These are phyloP conservation scores for Anguilla pacifica DNA, from an alignment of 2,797 vertebrate species.

Conservation along the genomic window DNA sequence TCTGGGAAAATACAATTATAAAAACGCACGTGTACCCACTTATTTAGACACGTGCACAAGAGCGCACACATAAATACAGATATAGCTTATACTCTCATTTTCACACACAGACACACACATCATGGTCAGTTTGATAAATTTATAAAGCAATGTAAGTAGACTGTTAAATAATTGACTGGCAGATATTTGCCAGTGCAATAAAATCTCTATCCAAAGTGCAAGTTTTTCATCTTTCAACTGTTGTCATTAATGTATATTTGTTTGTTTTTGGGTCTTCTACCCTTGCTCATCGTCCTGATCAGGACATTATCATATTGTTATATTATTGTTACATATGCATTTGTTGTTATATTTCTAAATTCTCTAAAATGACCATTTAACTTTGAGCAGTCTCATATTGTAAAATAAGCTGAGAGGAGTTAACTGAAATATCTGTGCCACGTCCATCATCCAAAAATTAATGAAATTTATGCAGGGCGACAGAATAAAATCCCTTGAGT, in stretches of 20 bases:
- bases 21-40: not conserved
- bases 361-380: not conserved
- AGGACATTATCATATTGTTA: not conserved
- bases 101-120: not conserved
- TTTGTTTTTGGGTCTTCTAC: not conserved
- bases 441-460: not conserved
- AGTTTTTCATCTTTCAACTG: not conserved
- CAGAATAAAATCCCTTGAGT: slow-evolving; percentile 11
- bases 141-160: not conserved
- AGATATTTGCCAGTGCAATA: not conserved
- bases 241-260: not conserved
- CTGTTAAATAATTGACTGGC: not conserved
- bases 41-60: slow-evolving; percentile 5
- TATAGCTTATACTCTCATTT: not conserved
- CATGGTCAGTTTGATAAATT: not conserved
- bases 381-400: slow-evolving; percentile 1
- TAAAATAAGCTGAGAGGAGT: not conserved
- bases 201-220: not conserved
- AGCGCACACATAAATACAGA: slow-evolving; percentile 13
- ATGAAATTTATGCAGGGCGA: not conserved
- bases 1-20: not conserved
- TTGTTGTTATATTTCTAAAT: not conserved
- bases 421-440: slow-evolving; percentile 3
- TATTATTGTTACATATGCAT: not conserved
- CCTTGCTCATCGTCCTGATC: not conserved